A percentile compares a stretch with the other conserved stretches of the same genome.
Conservation (phyloP, 2,113 vertebrate species). For the Pollachius pollachius region DNA sequence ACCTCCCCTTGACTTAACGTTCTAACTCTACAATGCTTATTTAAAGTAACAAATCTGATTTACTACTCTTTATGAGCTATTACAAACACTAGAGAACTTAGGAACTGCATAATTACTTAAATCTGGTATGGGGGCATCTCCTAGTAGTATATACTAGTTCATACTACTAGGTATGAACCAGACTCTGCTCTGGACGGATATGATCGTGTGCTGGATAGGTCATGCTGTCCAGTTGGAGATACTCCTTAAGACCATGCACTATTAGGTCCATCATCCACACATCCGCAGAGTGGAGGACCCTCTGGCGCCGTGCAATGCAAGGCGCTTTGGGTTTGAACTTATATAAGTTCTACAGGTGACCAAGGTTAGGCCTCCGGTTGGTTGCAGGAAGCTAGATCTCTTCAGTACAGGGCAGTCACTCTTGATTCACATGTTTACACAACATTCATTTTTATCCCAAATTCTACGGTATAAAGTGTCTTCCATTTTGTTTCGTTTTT, state of each 20-base stretch:
- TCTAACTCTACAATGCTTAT: no score
- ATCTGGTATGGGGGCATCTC: no score
- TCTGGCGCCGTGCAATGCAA: not conserved
- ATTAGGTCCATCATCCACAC: not conserved
- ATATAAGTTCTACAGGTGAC: constrained; percentile 17
- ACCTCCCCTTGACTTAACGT: no score
- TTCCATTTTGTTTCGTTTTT: constrained; percentile 29
- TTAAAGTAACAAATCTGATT: no score
- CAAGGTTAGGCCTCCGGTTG: constrained; percentile 60
- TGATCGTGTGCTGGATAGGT: not conserved
- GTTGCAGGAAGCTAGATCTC: constrained; percentile 31
- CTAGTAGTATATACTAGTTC: no score
- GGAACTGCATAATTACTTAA: no score
- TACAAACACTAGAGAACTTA: no score
- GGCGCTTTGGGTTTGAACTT: constrained; percentile 1
- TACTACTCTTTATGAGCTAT: no score
- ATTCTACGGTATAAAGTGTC: constrained; percentile 32
- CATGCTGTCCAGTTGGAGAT: no score
- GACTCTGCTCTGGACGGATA: not conserved
- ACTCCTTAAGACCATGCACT: no score
- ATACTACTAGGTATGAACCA: not conserved
- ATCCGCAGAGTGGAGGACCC: not conserved
- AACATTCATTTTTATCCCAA: constrained; percentile 24
- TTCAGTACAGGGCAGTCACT: constrained; percentile 26
- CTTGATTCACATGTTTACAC: constrained; percentile 49